phyloP scores from a whole-genome alignment of 2,113 vertebrate genomes.

The Chionomys nivalis region DNA sequence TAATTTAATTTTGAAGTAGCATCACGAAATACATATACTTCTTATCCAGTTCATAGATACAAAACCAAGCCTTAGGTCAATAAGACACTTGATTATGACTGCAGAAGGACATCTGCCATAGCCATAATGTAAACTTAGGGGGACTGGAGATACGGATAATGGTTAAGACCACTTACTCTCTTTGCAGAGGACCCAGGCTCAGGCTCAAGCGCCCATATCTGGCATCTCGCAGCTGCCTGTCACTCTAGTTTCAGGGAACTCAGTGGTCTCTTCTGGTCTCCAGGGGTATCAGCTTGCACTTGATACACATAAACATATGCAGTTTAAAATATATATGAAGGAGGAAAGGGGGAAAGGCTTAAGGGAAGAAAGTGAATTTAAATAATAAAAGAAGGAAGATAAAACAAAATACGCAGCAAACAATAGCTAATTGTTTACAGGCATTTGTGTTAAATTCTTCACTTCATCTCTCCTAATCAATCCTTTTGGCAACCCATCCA shows the following conservation, averaged over 20 bases:
- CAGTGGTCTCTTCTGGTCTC: neutral
- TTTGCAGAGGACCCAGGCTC: neutral
- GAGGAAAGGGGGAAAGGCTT: too few species aligned
- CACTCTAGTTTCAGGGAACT: neutral
- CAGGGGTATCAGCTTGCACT: too few species aligned
- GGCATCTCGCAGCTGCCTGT: neutral
- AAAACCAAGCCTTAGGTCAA: neutral
- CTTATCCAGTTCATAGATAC: neutral
- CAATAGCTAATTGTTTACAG: neutral
- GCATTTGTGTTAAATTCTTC: neutral
- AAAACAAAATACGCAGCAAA: neutral
- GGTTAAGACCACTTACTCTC: neutral
- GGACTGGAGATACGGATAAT: neutral
- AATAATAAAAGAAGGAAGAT: neutral
- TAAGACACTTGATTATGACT: neutral
- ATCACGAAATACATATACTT: neutral
- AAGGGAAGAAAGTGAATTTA: neutral
- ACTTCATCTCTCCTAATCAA: neutral
- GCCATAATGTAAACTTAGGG: neutral
- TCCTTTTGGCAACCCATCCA: constrained; percentile 1
- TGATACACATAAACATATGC: neutral
- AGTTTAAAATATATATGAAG: neutral
- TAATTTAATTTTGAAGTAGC: constrained; percentile 5
- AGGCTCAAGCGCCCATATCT: too few species aligned
- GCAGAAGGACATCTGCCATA: neutral